These are phyloP conservation scores for Anguilla pacifica DNA, from an alignment of 2,797 vertebrate genomes.

Conservation along the genomic window DNA sequence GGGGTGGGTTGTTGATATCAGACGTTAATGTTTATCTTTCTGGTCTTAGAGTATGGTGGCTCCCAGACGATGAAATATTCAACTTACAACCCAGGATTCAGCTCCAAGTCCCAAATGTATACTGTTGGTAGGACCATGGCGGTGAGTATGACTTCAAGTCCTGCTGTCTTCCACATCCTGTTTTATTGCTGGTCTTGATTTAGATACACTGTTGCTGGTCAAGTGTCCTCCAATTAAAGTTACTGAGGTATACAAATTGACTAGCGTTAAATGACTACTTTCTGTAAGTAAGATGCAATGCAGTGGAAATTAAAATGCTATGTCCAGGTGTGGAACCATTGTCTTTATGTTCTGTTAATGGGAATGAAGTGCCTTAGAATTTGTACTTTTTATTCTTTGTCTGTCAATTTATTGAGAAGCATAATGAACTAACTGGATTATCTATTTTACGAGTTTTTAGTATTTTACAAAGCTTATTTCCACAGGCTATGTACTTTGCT, in stretches of 20 bases:
- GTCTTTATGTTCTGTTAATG: neutral
- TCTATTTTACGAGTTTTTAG: neutral
- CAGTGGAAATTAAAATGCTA: neutral
- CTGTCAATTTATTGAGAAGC: neutral
- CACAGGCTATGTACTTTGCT: neutral
- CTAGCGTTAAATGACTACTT: neutral
- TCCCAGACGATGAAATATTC: conserved; percentile 67
- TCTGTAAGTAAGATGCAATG: neutral
- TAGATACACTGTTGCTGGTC: neutral
- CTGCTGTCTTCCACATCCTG: neutral
- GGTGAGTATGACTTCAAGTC: conserved; percentile 60
- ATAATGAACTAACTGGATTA: neutral
- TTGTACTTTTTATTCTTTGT: neutral
- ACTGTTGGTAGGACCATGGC: conserved; percentile 58
- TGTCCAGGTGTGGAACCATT: neutral
- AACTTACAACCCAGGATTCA: conserved; percentile 64
- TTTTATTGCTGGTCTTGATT: neutral
- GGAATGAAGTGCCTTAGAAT: neutral
- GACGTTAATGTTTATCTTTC: conserved; percentile 41
- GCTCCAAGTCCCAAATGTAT: conserved; percentile 70
- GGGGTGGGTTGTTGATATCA: conserved; percentile 23
- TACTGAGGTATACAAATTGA: neutral
- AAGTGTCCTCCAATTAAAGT: neutral
- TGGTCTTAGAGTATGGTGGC: conserved; percentile 65
- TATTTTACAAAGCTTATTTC: neutral